These are phyloP conservation scores for Gymnocypris eckloni DNA, from an alignment of 2,797 vertebrate genomes.

Conservation along the genomic window DNA sequence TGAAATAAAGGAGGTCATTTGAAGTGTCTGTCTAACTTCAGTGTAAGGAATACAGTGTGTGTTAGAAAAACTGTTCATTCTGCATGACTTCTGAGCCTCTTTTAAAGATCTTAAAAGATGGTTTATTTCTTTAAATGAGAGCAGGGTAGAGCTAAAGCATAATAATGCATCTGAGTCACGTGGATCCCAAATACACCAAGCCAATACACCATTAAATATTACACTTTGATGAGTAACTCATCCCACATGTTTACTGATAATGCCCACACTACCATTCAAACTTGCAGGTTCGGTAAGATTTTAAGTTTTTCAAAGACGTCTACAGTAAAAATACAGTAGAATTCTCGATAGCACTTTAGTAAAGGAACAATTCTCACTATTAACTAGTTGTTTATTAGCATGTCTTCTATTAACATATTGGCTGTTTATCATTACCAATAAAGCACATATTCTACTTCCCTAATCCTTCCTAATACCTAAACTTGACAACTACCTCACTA, in stretches of 20 bases:
- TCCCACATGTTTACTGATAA: background rate
- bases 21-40: slow-evolving; percentile 80
- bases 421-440: background rate
- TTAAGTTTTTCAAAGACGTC: background rate
- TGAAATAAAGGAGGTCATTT: slow-evolving; percentile 71
- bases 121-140: slow-evolving; percentile 47
- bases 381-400: background rate
- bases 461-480: background rate
- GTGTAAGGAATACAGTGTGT: slow-evolving; percentile 69
- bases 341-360: background rate
- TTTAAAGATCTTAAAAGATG: slow-evolving; percentile 46
- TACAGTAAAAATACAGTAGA: background rate
- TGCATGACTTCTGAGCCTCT: slow-evolving; percentile 9
- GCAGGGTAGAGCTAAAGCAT: slow-evolving; percentile 21
- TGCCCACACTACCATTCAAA: background rate
- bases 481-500: background rate
- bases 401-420: background rate
- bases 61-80: slow-evolving; percentile 70
- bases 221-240: background rate
- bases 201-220: background rate
- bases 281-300: background rate
- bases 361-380: background rate
- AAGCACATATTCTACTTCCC: too few relatives aligned
- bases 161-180: slow-evolving; percentile 27
- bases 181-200: slow-evolving; percentile 42